phyloP scores from a whole-genome alignment of 2,797 vertebrate genomes.

The Ctenochaetus hawaiiensis region DNA sequence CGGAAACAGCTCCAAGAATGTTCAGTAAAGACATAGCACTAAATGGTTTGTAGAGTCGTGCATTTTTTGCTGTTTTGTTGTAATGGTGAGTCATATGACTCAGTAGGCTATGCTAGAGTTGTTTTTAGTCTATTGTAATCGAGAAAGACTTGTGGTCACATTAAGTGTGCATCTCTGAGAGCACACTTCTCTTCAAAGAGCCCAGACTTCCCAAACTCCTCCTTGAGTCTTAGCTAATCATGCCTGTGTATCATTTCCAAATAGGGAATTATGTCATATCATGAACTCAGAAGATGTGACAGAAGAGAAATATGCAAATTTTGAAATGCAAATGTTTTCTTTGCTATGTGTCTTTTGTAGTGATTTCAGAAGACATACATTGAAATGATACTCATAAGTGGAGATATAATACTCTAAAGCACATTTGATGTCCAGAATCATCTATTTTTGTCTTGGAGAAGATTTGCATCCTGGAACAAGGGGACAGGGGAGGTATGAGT shows the following conservation, averaged over 20 bases:
- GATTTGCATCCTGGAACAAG: not conserved
- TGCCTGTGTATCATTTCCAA: constrained; percentile 11
- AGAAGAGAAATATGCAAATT: constrained; percentile 51
- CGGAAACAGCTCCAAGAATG: constrained; percentile 79
- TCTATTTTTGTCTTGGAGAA: not conserved
- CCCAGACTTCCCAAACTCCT: not conserved
- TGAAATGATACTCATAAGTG: not conserved
- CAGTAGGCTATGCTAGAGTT: constrained; percentile 13
- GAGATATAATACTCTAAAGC: constrained; percentile 33
- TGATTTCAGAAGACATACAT: not conserved
- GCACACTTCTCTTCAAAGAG: constrained; percentile 2
- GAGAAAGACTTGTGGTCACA: not conserved
- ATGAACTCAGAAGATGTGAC: constrained; percentile 26
- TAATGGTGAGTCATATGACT: not conserved
- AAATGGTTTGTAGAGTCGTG: constrained; percentile 7
- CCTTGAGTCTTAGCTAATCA: constrained; percentile 3
- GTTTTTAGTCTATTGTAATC: not conserved
- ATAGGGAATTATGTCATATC: constrained; percentile 21
- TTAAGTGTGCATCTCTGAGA: constrained; percentile 5
- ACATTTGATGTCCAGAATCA: constrained; percentile 20
- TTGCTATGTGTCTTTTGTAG: not conserved
- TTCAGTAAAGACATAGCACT: constrained; percentile 44
- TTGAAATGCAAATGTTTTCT: not conserved
- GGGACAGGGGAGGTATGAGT: not conserved
- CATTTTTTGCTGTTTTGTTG: constrained; percentile 35